phyloP scores from a whole-genome alignment of 2,888 invertebrate species.

The Hanleya hanleyi region DNA sequence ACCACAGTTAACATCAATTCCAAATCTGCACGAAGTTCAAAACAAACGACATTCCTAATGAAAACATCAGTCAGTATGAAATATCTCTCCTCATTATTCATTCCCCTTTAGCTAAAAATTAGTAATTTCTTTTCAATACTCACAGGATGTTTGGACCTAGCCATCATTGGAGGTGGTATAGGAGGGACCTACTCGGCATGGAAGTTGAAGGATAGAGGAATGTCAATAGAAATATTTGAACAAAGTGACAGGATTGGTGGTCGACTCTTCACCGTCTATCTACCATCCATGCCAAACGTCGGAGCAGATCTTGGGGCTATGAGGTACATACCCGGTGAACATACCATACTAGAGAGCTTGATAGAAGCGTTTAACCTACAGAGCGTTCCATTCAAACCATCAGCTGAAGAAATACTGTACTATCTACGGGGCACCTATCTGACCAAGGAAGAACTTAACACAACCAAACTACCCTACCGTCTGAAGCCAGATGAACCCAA shows the following conservation, averaged over 20 bases:
- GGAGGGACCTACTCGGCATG: conserved; percentile 1
- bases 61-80: no score
- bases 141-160: not conserved
- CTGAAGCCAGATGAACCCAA: not conserved
- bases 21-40: no score
- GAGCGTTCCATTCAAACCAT: not conserved
- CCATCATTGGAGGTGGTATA: not conserved
- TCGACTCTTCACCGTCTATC: not conserved
- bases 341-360: not conserved
- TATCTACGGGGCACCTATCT: not conserved
- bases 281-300: not conserved
- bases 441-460: not conserved
- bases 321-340: not conserved
- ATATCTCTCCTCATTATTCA: no score
- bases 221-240: not conserved
- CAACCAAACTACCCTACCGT: not conserved
- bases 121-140: no score
- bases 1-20: no score
- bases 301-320: not conserved
- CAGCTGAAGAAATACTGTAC: not conserved
- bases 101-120: no score
- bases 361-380: not conserved
- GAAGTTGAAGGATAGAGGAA: not conserved
- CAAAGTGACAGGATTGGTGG: not conserved
- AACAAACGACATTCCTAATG: no score